phyloP scores from a whole-genome alignment of 2,113 vertebrate species.

The Porphyrio hochstetteri region DNA sequence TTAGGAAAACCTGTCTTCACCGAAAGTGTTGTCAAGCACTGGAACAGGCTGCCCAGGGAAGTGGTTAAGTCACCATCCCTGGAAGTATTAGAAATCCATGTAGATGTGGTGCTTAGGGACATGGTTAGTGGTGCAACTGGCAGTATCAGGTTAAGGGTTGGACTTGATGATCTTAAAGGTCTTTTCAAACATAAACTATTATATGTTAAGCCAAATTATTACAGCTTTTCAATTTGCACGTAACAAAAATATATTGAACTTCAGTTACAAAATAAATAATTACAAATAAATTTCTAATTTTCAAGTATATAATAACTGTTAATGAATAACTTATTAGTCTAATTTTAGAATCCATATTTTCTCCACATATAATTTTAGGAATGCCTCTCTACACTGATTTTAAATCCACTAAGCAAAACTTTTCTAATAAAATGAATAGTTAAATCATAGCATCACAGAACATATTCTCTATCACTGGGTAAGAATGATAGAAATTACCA shows the following conservation, averaged over 20 bases:
- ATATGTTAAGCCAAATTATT: not conserved
- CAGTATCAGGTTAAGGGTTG: too few species aligned
- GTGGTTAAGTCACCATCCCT: too few species aligned
- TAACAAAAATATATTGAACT: not conserved
- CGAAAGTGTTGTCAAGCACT: too few species aligned
- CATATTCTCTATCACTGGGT: not conserved
- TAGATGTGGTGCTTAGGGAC: too few species aligned
- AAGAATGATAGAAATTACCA: not conserved
- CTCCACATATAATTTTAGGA: not conserved
- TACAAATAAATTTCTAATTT: not conserved
- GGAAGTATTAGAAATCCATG: too few species aligned
- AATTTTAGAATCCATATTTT: not conserved
- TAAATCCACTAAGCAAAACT: not conserved
- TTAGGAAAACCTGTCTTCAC: too few species aligned
- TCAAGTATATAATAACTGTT: not conserved
- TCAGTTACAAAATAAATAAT: not conserved
- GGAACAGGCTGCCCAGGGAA: too few species aligned
- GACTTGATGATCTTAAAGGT: too few species aligned
- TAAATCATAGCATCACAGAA: not conserved
- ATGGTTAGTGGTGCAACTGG: too few species aligned
- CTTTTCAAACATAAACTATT: too few species aligned
- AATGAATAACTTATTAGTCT: not conserved
- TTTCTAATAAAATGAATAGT: not conserved
- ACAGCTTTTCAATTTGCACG: not conserved
- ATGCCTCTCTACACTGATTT: not conserved